Evolutionary conservation across 2,113 vertebrate species (phyloP), one percentile per base, ranked within the genome.

Genomic region (Trogon melanurus): DNA sequence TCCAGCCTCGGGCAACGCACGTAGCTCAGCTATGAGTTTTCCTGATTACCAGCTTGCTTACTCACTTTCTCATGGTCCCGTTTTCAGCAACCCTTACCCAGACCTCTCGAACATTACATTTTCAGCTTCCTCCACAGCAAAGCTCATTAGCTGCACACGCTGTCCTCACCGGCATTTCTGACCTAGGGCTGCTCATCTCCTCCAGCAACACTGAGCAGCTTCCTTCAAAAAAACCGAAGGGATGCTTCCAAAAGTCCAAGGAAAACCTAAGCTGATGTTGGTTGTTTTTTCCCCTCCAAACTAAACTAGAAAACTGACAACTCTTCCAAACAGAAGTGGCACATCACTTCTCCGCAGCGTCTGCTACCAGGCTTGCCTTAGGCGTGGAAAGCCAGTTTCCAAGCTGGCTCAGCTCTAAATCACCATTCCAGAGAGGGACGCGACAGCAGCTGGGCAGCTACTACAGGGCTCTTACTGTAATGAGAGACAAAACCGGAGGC

Each of bases 401-500:
- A 23, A 58, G 62, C 76, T 80, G 89, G 83, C 80, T 92, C 76
- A 62, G 93, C 95, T 83, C 79, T 69, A 94, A 86, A 91, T 88
- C 80, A 54, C 79, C 89, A 50, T 50, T 53, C 79, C 84, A 38
- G 91, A 45, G 50, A 87, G 60, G 81, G 91, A 71, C 4, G 0
- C 0, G 16, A 79, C 74, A 82, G 88, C 66, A 65, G 67, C 84
- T 48, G 69, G 94, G 92, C 92, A 93, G 91, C 79, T 32, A 82
- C 86, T 22, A 69, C 87, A 87, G 91, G 69, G 69, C 78, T 94
- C 51, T 61, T n/a, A 44, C 84, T 75, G 89, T 60, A 79, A 75
- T 25, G 81, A 93, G 90, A 85, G 7, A 91, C 65, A 87, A 87
- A 96, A 91, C 58, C 10, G 0, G 88, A 66, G 44, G 78, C 51